phyloP scores from a whole-genome alignment of 2,888 invertebrate genomes.

The Anodontia alba region DNA sequence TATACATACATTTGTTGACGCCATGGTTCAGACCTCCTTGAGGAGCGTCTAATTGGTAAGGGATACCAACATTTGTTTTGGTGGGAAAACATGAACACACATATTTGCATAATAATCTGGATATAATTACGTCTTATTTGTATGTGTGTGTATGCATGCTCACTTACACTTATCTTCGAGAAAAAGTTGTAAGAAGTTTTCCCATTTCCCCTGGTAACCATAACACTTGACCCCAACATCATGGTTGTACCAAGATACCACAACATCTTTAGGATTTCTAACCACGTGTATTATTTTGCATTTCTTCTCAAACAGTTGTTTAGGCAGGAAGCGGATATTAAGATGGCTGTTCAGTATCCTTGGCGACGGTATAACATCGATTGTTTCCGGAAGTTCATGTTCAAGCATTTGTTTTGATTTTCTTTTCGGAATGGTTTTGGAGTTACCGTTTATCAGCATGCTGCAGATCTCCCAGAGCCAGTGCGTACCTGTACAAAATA shows the following conservation, averaged over 20 bases:
- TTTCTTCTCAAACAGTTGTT: conserved; percentile 43
- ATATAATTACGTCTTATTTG: too few species aligned
- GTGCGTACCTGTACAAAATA: conserved; percentile 54
- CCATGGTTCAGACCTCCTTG: too few species aligned
- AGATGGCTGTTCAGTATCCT: conserved; percentile 61
- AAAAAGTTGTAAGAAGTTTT: conserved; percentile 58
- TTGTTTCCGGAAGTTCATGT: conserved; percentile 39
- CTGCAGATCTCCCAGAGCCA: conserved; percentile 64
- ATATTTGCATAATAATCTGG: too few species aligned
- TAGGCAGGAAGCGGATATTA: conserved; percentile 37
- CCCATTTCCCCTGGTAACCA: conserved; percentile 63
- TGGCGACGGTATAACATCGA: conserved; percentile 46
- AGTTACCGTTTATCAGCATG: conserved; percentile 57
- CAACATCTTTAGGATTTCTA: conserved; percentile 60
- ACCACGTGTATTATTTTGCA: conserved; percentile 55
- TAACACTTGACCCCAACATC: conserved; percentile 39
- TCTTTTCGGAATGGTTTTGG: conserved; percentile 49
- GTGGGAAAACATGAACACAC: too few species aligned
- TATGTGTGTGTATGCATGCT: too few species aligned
- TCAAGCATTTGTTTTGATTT: conserved; percentile 60
- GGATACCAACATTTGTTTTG: too few species aligned
- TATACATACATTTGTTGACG: too few species aligned
- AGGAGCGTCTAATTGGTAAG: too few species aligned
- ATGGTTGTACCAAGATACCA: conserved; percentile 58
- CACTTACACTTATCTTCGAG: conserved; percentile 60